Percentiles rank a stretch among this genome's conserved stretches.
Evolutionary conservation across 2,888 invertebrate genomes (phyloP).

Genomic region (Folsomia candida): DNA sequence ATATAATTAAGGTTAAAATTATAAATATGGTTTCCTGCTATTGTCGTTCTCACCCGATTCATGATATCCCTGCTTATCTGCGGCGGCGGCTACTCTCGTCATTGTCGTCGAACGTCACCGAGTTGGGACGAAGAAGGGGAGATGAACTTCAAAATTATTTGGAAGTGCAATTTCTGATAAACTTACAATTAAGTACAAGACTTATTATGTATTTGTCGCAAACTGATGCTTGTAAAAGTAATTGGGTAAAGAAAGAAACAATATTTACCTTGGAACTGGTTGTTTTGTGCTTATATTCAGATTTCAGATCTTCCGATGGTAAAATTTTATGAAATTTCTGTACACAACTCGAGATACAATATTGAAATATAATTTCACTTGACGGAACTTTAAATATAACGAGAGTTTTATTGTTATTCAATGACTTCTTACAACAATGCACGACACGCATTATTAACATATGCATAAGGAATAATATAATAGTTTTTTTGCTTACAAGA

Average conservation of each 20-base stretch:
- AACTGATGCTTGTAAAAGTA: not conserved
- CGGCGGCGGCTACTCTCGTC: too few species aligned
- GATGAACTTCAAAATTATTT: not conserved
- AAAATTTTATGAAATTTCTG: not conserved
- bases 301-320: not conserved
- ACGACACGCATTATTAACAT: too few species aligned
- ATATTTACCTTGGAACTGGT: not conserved
- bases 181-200: not conserved
- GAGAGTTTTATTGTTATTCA: too few species aligned
- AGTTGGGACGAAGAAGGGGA: too few species aligned
- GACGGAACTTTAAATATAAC: not conserved
- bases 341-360: not conserved
- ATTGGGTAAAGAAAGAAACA: not conserved
- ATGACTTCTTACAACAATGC: too few species aligned
- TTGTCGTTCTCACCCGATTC: not conserved
- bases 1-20: not conserved
- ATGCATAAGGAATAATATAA: too few species aligned
- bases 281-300: not conserved
- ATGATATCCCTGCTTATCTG: too few species aligned
- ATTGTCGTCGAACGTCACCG: too few species aligned
- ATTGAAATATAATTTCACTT: not conserved
- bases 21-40: not conserved
- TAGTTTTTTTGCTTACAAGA: not conserved
- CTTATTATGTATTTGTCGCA: not conserved
- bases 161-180: not conserved